Evolutionary conservation across 2,888 invertebrate genomes (phyloP).

Genomic region (Eupithecia dodoneata): DNA sequence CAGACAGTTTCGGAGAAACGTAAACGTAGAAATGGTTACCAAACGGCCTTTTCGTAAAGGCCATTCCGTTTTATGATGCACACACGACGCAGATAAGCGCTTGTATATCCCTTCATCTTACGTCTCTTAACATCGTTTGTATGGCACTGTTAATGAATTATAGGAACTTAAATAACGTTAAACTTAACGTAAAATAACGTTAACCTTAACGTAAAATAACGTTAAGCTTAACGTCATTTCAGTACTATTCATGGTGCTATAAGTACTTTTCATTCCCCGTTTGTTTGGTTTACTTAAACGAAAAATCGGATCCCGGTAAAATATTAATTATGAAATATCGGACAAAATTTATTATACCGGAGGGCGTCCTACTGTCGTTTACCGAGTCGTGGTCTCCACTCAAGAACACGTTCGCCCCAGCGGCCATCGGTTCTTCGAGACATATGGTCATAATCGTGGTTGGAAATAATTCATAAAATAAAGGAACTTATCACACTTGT

Average conservation of each 20-base stretch:
- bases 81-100: conserved; percentile 25
- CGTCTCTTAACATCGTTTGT: background rate
- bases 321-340: no score
- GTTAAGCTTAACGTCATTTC: background rate
- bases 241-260: background rate
- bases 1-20: conserved; percentile 1
- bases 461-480: background rate
- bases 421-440: no score
- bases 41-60: conserved; percentile 19
- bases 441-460: no score
- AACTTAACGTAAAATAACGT: conserved; percentile 1
- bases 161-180: background rate
- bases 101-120: conserved; percentile 13
- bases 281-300: no score
- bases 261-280: background rate
- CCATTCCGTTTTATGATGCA: conserved; percentile 26
- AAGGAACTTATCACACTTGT: background rate
- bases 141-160: conserved; percentile 5
- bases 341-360: no score
- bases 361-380: no score
- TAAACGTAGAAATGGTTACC: conserved; percentile 18
- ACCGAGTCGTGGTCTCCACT: no score
- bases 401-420: no score
- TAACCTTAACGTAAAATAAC: background rate
- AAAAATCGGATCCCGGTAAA: background rate